A percentile compares a stretch with the other conserved stretches of the same genome.
Conservation (phyloP, 2,888 invertebrate genomes). For the Rhamnusium bicolor region DNA sequence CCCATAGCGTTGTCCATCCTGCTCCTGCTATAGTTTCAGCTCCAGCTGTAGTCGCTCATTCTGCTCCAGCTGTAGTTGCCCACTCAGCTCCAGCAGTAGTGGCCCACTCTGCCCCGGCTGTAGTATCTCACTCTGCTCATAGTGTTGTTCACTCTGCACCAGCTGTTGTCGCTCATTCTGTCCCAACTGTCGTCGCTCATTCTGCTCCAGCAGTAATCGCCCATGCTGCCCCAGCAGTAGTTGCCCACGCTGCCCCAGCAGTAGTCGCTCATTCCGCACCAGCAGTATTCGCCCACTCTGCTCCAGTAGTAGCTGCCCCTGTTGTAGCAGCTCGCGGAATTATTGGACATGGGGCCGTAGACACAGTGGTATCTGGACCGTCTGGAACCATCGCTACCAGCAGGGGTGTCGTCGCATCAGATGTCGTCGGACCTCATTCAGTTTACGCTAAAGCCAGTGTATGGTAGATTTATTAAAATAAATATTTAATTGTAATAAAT, state of each 20-base stretch:
- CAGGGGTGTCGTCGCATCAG: conserved; percentile 49
- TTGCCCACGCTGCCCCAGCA: not conserved
- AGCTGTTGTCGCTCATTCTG: not conserved
- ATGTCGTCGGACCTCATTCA: conserved; percentile 44
- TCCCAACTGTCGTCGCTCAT: not conserved
- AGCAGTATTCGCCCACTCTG: not conserved
- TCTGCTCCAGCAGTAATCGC: conserved; percentile 5
- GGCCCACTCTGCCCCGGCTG: conserved; percentile 32
- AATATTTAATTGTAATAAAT: not conserved
- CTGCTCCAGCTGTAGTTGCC: conserved; percentile 23
- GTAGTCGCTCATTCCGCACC: not conserved
- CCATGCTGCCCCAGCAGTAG: not conserved
- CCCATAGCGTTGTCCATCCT: conserved; percentile 36
- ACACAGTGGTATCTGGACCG: conserved; percentile 58
- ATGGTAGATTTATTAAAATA: conserved; percentile 2
- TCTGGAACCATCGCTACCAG: conserved; percentile 57
- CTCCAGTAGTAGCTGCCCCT: not conserved
- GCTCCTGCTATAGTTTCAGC: no score
- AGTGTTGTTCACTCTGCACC: conserved; percentile 27
- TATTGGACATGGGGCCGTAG: conserved; percentile 34
- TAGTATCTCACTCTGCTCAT: conserved; percentile 3
- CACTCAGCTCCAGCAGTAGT: conserved; percentile 31
- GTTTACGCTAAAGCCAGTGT: conserved; percentile 13
- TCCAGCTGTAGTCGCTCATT: conserved; percentile 31
- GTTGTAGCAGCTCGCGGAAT: conserved; percentile 2